These are phyloP conservation scores for Gymnoscopelus braueri DNA, from an alignment of 2,797 vertebrate genomes.

Conservation along the genomic window DNA sequence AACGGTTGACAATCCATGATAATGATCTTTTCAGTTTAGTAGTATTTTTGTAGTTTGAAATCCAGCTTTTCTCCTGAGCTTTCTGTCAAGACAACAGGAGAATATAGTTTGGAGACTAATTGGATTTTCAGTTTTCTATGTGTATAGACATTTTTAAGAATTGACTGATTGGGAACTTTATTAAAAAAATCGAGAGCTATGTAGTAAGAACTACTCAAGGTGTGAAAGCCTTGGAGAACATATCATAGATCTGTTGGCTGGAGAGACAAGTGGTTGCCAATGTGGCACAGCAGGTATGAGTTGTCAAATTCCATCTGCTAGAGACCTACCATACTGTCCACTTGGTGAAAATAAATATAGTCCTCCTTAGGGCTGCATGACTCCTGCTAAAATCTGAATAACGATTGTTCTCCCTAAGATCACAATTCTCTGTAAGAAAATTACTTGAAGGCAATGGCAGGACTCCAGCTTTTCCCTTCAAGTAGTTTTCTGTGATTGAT, in stretches of 20 bases:
- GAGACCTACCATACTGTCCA: constrained; percentile 2
- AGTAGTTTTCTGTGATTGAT: too few relatives aligned
- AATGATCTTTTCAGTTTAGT: neutral
- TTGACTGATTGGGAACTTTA: neutral
- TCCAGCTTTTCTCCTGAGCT: neutral
- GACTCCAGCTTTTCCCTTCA: too few relatives aligned
- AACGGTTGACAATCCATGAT: constrained; percentile 10
- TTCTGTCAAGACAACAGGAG: constrained; percentile 1
- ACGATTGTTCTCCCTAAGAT: too few relatives aligned
- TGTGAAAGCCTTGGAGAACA: neutral
- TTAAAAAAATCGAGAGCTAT: constrained; percentile 8
- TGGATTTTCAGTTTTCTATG: constrained; percentile 21
- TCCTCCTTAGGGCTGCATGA: too few relatives aligned
- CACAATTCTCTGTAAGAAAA: too few relatives aligned
- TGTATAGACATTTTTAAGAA: constrained; percentile 5
- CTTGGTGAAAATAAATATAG: too few relatives aligned
- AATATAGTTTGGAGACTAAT: neutral
- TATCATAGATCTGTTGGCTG: neutral
- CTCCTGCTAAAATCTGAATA: too few relatives aligned
- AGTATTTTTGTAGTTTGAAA: neutral
- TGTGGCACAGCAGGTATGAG: constrained; percentile 1
- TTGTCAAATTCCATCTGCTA: constrained; percentile 14
- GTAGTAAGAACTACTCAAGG: neutral
- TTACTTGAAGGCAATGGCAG: too few relatives aligned
- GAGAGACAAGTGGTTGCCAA: constrained; percentile 11